These are phyloP conservation scores for Campoplex nolae DNA, from an alignment of 2,888 invertebrate species.

Conservation along the genomic window DNA sequence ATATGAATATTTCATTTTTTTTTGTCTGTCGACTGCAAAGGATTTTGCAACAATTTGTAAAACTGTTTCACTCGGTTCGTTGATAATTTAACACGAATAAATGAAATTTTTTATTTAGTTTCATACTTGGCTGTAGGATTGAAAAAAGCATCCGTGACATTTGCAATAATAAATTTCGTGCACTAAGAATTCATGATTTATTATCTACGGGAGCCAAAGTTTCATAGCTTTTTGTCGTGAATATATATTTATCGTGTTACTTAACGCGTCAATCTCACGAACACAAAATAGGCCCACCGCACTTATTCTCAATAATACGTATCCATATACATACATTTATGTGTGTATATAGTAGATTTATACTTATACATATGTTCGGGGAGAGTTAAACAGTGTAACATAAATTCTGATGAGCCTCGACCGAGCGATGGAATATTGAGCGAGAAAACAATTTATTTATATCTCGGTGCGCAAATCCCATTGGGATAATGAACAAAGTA, in stretches of 20 bases:
- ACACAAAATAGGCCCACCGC: slow-evolving; percentile 39
- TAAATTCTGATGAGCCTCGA: slow-evolving; percentile 6
- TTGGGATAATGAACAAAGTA: slow-evolving; percentile 14
- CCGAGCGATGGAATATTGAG: slow-evolving; percentile 37
- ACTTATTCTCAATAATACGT: slow-evolving; percentile 13
- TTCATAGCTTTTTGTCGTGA: slow-evolving; percentile 30
- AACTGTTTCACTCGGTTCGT: too few relatives aligned
- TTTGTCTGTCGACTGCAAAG: too few relatives aligned
- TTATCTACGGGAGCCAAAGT: slow-evolving; percentile 26
- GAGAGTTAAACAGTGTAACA: background rate
- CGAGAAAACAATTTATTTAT: slow-evolving; percentile 45
- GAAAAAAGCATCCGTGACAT: too few relatives aligned
- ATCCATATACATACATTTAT: background rate
- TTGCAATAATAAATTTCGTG: background rate
- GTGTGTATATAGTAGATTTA: background rate
- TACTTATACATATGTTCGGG: slow-evolving; percentile 1
- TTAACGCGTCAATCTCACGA: slow-evolving; percentile 54
- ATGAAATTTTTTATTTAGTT: too few relatives aligned
- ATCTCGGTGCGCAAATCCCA: slow-evolving; percentile 10
- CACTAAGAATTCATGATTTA: background rate
- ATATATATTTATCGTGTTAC: slow-evolving; percentile 20
- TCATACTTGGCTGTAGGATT: too few relatives aligned
- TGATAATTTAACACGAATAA: too few relatives aligned
- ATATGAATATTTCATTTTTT: too few relatives aligned
- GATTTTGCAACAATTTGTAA: too few relatives aligned